Percentiles rank a stretch among this genome's conserved stretches.
Conservation (phyloP, 2,888 invertebrate genomes). For the Flexamia atlantica region DNA sequence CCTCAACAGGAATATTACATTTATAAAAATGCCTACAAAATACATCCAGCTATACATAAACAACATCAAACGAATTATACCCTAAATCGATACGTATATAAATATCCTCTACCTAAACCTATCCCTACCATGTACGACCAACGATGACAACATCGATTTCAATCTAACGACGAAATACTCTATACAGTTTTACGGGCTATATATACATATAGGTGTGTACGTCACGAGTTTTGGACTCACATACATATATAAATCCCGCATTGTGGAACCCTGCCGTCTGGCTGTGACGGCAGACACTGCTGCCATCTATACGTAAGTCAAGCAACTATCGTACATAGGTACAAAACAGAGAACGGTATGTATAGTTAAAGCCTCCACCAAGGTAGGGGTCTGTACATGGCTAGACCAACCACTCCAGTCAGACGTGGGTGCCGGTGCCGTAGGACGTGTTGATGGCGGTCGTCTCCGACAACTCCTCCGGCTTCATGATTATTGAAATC, state of each 20-base stretch:
- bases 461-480: constrained; percentile 74
- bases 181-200: neutral
- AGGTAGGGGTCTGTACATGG: constrained; percentile 1
- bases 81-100: constrained; percentile 33
- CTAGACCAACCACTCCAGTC: constrained; percentile 73
- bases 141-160: constrained; percentile 1
- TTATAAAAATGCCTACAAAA: constrained; percentile 32
- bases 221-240: neutral
- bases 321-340: constrained; percentile 38
- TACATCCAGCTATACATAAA: neutral
- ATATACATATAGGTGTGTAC: neutral
- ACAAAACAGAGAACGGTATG: constrained; percentile 43
- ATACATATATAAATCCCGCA: constrained; percentile 21
- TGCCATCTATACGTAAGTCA: constrained; percentile 28
- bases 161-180: constrained; percentile 15
- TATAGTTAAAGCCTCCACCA: constrained; percentile 6
- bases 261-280: constrained; percentile 49
- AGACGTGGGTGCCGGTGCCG: constrained; percentile 77
- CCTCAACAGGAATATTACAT: constrained; percentile 18
- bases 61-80: constrained; percentile 25
- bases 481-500: constrained; percentile 76
- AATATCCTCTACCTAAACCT: constrained; percentile 30
- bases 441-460: constrained; percentile 74
- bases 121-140: constrained; percentile 27
- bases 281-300: constrained; percentile 52